Evolutionary conservation across 1,140 invertebrate genomes (phyloP).

Genomic region (Dendroctonus ponderosae): DNA sequence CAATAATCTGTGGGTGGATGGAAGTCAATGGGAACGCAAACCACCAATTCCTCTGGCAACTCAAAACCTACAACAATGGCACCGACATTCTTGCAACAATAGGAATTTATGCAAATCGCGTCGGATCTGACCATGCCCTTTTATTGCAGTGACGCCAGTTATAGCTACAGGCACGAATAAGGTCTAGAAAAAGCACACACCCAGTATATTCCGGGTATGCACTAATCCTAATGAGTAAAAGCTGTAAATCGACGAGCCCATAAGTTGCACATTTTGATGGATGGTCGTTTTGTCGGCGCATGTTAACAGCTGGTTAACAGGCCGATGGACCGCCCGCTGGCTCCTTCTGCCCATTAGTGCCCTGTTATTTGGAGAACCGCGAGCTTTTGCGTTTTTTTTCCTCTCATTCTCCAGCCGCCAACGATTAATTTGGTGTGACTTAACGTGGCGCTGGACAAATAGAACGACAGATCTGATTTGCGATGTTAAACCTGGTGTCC

Average conservation of each 20-base stretch:
- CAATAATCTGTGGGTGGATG: too few relatives aligned
- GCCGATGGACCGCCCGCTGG: slow-evolving; percentile 19
- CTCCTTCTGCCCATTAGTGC: slow-evolving; percentile 21
- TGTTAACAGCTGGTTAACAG: slow-evolving; percentile 26
- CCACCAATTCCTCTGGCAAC: too few relatives aligned
- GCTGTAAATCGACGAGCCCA: slow-evolving; percentile 16
- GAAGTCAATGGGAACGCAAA: too few relatives aligned
- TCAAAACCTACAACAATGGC: too few relatives aligned
- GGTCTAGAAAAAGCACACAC: neutral
- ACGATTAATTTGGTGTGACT: slow-evolving; percentile 3
- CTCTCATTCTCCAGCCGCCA: slow-evolving; percentile 1
- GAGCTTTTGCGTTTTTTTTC: slow-evolving; percentile 8
- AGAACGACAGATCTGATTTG: too few relatives aligned
- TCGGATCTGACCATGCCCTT: neutral
- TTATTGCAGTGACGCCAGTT: neutral
- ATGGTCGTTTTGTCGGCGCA: slow-evolving; percentile 23
- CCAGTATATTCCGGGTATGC: neutral
- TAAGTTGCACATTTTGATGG: slow-evolving; percentile 26
- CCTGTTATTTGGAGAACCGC: slow-evolving; percentile 20
- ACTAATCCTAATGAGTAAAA: slow-evolving; percentile 19
- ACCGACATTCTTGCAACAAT: too few relatives aligned
- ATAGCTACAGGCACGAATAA: too few relatives aligned
- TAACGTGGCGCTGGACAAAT: too few relatives aligned
- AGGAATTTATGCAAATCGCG: too few relatives aligned
- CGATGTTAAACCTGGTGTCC: neutral